These are phyloP conservation scores for Pelochelys cantorii DNA, from an alignment of 2,797 vertebrate genomes.

Conservation along the genomic window DNA sequence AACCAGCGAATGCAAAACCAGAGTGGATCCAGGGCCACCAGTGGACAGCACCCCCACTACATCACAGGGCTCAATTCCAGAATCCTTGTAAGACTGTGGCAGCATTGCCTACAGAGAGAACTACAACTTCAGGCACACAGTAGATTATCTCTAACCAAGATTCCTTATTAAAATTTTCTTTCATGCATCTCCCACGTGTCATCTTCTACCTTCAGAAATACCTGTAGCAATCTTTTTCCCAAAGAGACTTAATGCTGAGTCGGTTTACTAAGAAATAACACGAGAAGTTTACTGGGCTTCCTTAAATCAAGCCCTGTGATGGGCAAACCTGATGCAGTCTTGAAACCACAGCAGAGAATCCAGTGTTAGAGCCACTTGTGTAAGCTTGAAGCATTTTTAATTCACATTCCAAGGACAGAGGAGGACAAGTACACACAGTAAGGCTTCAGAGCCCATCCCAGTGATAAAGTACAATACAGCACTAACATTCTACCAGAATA, in stretches of 20 bases:
- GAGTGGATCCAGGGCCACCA: too few species aligned
- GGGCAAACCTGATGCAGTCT: neutral
- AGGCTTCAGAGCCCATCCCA: neutral
- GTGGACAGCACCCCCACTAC: too few species aligned
- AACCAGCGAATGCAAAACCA: too few species aligned
- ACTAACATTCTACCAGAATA: neutral
- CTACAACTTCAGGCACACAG: neutral
- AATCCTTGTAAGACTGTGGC: neutral
- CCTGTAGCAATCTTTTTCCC: neutral
- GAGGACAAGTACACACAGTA: neutral
- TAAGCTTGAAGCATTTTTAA: neutral
- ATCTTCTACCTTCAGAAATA: constrained; percentile 7
- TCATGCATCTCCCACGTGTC: neutral
- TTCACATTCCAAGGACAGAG: neutral
- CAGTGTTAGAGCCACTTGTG: neutral
- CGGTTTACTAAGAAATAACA: neutral
- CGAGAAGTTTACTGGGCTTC: constrained; percentile 10
- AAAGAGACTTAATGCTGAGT: neutral
- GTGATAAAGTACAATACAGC: neutral
- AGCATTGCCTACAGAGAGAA: neutral
- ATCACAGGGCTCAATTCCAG: neutral
- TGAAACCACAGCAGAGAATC: neutral
- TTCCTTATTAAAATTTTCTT: neutral
- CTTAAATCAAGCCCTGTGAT: neutral
- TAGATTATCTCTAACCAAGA: neutral